These are phyloP conservation scores for Drosophila willistoni DNA, from an alignment of 1,140 invertebrate species.

Conservation along the genomic window DNA sequence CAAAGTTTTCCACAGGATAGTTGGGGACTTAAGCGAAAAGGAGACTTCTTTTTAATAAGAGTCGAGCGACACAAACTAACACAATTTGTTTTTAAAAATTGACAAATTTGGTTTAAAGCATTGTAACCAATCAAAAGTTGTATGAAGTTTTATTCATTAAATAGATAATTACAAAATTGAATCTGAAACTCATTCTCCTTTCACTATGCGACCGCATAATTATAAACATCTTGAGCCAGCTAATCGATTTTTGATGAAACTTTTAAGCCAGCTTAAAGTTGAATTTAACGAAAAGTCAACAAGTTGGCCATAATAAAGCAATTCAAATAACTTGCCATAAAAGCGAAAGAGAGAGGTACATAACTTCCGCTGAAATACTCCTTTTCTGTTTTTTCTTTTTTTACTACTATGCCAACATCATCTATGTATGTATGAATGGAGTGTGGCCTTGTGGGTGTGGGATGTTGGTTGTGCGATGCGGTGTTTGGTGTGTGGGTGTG, in stretches of 20 bases:
- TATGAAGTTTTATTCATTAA: not conserved
- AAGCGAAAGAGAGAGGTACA: conserved; percentile 36
- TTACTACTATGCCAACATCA: conserved; percentile 17
- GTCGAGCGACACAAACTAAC: too few relatives aligned
- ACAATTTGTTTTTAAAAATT: too few relatives aligned
- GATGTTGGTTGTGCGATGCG: not conserved
- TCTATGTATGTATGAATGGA: not conserved
- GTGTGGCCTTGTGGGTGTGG: conserved; percentile 1
- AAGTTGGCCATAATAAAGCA: conserved; percentile 77
- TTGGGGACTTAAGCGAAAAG: not conserved
- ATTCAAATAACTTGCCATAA: conserved; percentile 63
- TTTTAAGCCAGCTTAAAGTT: conserved; percentile 63
- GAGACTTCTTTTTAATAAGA: not conserved
- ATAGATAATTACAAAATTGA: not conserved
- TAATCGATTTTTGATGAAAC: conserved; percentile 16
- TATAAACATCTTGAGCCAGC: not conserved
- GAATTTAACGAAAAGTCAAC: conserved; percentile 64
- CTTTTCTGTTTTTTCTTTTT: conserved; percentile 8
- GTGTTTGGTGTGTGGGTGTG: not conserved
- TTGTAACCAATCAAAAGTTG: not conserved
- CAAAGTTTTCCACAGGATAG: not conserved
- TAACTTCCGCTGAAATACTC: not conserved
- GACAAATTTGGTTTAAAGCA: not conserved
- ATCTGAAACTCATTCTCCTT: not conserved
- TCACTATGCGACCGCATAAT: not conserved